Evolutionary conservation across 2,888 invertebrate species (phyloP).

Genomic region (Malthinus flaveolus): DNA sequence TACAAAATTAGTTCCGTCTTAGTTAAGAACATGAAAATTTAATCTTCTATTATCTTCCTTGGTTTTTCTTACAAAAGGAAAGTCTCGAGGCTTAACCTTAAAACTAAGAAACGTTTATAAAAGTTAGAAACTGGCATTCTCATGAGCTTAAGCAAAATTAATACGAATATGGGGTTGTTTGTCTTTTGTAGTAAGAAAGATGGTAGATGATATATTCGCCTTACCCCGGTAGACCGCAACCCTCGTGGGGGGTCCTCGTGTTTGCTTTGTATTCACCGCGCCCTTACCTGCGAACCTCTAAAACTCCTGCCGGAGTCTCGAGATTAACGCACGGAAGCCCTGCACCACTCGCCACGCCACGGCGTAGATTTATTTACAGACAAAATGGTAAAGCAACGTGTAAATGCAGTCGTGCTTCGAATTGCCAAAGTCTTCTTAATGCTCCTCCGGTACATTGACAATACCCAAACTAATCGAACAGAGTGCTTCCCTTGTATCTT

Average conservation of each 20-base stretch:
- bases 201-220: constrained; percentile 28
- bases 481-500: constrained; percentile 21
- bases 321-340: constrained; percentile 29
- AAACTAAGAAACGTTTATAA: constrained; percentile 4
- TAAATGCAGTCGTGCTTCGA: constrained; percentile 28
- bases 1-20: too few relatives aligned
- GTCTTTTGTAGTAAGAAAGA: constrained; percentile 23
- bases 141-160: constrained; percentile 17
- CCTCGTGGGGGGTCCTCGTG: constrained; percentile 18
- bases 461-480: constrained; percentile 25
- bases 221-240: constrained; percentile 22
- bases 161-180: constrained; percentile 27
- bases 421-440: constrained; percentile 19
- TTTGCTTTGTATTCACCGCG: constrained; percentile 26
- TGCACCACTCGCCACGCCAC: constrained; percentile 25
- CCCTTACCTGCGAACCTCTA: constrained; percentile 18
- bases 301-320: constrained; percentile 12
- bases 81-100: not conserved
- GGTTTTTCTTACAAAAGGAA: not conserved
- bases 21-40: not conserved
- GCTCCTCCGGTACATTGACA: constrained; percentile 20
- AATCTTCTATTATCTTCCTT: not conserved
- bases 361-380: constrained; percentile 29
- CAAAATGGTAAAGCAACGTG: constrained; percentile 31
- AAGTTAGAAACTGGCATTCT: constrained; percentile 4